Evolutionary conservation across 64 coral and sea anemone species (phyloP).

Genomic region (Dendronephthya gigantea): DNA sequence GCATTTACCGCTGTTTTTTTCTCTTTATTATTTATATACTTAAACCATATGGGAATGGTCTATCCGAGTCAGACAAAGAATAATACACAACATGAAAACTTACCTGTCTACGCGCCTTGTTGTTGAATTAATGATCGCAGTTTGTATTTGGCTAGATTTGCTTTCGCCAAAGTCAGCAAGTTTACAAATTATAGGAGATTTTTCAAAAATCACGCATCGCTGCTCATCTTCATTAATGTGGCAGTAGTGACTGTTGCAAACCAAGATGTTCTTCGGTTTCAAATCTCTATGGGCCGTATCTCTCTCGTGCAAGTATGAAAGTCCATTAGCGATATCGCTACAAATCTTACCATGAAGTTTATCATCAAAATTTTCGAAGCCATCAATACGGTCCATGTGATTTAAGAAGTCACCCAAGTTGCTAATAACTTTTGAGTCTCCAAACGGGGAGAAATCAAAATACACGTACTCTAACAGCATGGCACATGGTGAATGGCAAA

Average conservation of each 20-base stretch:
- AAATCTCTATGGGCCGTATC: background rate
- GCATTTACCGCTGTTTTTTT: too few species aligned
- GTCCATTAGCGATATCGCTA: background rate
- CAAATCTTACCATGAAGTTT: background rate
- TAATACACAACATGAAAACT: background rate
- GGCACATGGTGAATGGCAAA: background rate
- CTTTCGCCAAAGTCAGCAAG: slow-evolving; percentile 5
- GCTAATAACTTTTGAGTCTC: background rate
- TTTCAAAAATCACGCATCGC: background rate
- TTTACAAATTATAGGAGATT: background rate
- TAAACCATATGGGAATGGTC: too few species aligned
- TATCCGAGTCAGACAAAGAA: background rate
- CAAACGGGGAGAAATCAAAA: slow-evolving; percentile 5
- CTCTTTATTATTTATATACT: too few species aligned
- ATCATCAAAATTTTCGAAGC: background rate
- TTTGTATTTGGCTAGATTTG: background rate
- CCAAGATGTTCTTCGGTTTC: slow-evolving; percentile 8
- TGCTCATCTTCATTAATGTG: background rate
- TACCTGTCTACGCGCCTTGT: background rate
- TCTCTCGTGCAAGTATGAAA: background rate
- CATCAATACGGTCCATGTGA: background rate
- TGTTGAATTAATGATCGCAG: background rate
- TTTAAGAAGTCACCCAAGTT: background rate
- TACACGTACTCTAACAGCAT: slow-evolving; percentile 2
- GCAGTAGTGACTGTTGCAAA: background rate